These are phyloP conservation scores for Falco concolor DNA, from an alignment of 2,797 vertebrate genomes.

Conservation along the genomic window DNA sequence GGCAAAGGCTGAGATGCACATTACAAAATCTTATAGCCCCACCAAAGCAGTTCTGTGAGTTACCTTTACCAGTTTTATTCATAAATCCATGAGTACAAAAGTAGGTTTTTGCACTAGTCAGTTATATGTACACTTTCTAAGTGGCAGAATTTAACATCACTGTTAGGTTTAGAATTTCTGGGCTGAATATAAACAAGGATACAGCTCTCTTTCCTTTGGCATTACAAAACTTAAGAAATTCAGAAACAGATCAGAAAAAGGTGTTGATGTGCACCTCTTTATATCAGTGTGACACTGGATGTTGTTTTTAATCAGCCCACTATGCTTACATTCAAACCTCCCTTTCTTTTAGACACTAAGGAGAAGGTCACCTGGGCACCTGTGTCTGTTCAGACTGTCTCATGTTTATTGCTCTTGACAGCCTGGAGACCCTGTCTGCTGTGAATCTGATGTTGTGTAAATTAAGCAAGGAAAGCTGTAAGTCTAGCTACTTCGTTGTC, in stretches of 20 bases:
- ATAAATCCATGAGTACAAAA: not conserved
- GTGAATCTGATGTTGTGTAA: not conserved
- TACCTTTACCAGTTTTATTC: not conserved
- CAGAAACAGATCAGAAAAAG: not conserved
- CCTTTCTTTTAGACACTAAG: not conserved
- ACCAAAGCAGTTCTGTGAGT: not conserved
- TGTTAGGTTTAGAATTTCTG: not conserved
- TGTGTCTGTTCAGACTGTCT: not conserved
- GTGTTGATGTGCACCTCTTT: not conserved
- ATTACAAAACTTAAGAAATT: not conserved
- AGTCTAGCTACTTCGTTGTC: slow-evolving; percentile 14
- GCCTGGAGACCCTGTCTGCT: not conserved
- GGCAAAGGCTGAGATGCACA: not conserved
- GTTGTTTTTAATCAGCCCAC: not conserved
- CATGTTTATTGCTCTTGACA: slow-evolving; percentile 20
- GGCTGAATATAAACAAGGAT: not conserved
- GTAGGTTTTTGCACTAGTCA: not conserved
- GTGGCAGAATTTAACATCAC: not conserved
- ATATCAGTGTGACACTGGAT: not conserved
- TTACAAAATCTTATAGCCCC: not conserved
- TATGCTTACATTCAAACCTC: not conserved
- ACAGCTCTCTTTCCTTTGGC: not conserved
- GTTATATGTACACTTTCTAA: not conserved
- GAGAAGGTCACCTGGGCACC: slow-evolving; percentile 37
- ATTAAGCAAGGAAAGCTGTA: slow-evolving; percentile 22